Conservation (phyloP, 2,888 invertebrate species). For the Drosophila tripunctata region DNA sequence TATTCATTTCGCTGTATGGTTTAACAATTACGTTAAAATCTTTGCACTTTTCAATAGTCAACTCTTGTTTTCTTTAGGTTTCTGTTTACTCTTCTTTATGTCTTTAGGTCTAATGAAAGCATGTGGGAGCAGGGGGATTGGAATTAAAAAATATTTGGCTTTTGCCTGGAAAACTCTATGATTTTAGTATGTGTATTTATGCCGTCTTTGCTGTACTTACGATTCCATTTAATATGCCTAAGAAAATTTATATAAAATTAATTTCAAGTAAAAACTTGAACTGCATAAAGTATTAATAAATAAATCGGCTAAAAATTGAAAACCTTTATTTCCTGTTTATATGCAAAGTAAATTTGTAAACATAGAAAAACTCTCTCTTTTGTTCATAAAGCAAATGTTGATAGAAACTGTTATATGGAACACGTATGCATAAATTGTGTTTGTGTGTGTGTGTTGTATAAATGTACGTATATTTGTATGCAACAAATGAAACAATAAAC, state of each 20-base stretch:
- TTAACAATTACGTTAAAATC: slow-evolving; percentile 79
- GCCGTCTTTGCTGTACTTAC: slow-evolving; percentile 56
- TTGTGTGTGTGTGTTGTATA: slow-evolving; percentile 6
- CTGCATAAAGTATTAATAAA: no score
- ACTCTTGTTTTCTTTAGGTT: slow-evolving; percentile 44
- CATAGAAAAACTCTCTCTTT: no score
- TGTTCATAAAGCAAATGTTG: no score
- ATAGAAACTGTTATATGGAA: neutral
- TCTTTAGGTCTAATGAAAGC: slow-evolving; percentile 25
- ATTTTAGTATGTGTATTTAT: slow-evolving; percentile 47
- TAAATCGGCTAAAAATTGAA: slow-evolving; percentile 27
- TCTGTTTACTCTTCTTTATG: slow-evolving; percentile 12
- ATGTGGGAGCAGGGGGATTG: neutral
- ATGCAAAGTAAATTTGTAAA: no score
- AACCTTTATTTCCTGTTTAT: neutral
- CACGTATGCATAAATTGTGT: neutral
- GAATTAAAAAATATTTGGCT: slow-evolving; percentile 33
- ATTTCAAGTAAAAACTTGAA: no score
- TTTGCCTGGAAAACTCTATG: slow-evolving; percentile 71
- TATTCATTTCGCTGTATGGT: slow-evolving; percentile 75
- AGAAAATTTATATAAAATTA: slow-evolving; percentile 29
- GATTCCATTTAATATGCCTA: slow-evolving; percentile 42
- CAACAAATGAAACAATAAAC: slow-evolving; percentile 56
- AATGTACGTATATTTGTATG: slow-evolving; percentile 26
- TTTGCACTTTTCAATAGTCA: slow-evolving; percentile 78